Evolutionary conservation across 2,113 vertebrate species (phyloP).

Genomic region (Helogale parvula): DNA sequence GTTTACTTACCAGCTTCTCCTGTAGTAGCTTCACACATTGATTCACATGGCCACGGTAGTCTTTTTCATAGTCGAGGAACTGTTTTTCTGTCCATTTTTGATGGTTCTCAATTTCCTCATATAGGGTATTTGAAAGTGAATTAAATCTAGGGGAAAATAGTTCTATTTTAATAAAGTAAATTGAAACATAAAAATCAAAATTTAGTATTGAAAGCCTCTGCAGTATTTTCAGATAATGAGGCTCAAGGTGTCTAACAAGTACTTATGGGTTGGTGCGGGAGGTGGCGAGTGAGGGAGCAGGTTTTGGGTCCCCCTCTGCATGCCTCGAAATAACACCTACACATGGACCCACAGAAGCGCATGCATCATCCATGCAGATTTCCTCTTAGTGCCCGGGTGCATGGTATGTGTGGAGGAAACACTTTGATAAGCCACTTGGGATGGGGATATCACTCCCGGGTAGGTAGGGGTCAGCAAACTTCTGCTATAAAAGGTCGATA

Average conservation of each 20-base stretch:
- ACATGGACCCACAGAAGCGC: not conserved
- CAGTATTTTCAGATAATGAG: not conserved
- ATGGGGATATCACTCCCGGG: not conserved
- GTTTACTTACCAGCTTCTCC: conserved; percentile 85
- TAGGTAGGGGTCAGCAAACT: not conserved
- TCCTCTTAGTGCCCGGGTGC: not conserved
- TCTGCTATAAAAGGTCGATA: not conserved
- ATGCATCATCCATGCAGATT: not conserved
- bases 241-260: not conserved
- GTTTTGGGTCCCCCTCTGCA: not conserved
- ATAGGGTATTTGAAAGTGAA: conserved; percentile 79
- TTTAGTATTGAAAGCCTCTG: not conserved
- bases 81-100: conserved; percentile 84
- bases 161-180: conserved; percentile 24
- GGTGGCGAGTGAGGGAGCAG: not conserved
- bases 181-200: not conserved
- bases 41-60: conserved; percentile 69
- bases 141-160: conserved; percentile 77
- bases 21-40: conserved; percentile 79
- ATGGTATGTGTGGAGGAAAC: not conserved
- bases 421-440: not conserved
- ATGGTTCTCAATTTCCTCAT: conserved; percentile 83
- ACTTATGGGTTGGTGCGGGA: not conserved
- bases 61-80: conserved; percentile 78
- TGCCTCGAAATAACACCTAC: not conserved